Percentiles rank a stretch among this genome's conserved stretches.
Evolutionary conservation across 2,797 vertebrate genomes (phyloP).

Genomic region (Gouania willdenowi): DNA sequence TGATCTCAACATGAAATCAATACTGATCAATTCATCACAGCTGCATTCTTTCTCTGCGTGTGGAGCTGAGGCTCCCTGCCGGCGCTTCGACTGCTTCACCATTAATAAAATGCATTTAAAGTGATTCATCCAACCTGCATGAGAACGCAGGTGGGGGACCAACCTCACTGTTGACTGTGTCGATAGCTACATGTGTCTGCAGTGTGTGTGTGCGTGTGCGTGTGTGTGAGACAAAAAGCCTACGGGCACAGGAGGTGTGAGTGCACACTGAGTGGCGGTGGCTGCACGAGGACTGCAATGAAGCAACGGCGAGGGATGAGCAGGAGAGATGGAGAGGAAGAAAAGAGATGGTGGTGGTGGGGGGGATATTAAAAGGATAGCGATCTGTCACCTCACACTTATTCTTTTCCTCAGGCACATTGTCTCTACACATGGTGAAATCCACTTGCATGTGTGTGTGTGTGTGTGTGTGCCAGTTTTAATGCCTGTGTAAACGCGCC

Average conservation of each 20-base stretch:
- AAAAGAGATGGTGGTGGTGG: too few relatives aligned
- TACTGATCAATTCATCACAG: slow-evolving; percentile 47
- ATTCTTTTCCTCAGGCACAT: slow-evolving; percentile 47
- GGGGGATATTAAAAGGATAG: too few relatives aligned
- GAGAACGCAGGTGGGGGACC: slow-evolving; percentile 1
- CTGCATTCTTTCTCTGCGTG: slow-evolving; percentile 15
- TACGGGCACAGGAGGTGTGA: slow-evolving; percentile 34
- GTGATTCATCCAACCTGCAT: slow-evolving; percentile 11
- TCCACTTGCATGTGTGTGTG: too few relatives aligned
- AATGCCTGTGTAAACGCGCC: not conserved
- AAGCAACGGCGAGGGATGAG: slow-evolving; percentile 41
- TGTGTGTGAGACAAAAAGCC: slow-evolving; percentile 44
- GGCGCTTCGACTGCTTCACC: slow-evolving; percentile 1
- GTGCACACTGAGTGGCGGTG: slow-evolving; percentile 34
- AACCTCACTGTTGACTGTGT: slow-evolving; percentile 1
- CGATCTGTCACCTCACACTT: slow-evolving; percentile 55
- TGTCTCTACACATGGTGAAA: slow-evolving; percentile 13
- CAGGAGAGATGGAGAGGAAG: slow-evolving; percentile 25
- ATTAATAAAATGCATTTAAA: slow-evolving; percentile 17
- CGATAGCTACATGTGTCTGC: slow-evolving; percentile 15
- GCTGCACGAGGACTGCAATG: slow-evolving; percentile 38
- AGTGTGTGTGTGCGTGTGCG: slow-evolving; percentile 22
- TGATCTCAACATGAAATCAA: slow-evolving; percentile 44
- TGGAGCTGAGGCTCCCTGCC: slow-evolving; percentile 15
- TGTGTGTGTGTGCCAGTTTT: too few relatives aligned